A percentile compares a stretch with the other conserved stretches of the same genome.
phyloP scores from a whole-genome alignment of 2,113 vertebrate species.

The Ploceus nigricollis region DNA sequence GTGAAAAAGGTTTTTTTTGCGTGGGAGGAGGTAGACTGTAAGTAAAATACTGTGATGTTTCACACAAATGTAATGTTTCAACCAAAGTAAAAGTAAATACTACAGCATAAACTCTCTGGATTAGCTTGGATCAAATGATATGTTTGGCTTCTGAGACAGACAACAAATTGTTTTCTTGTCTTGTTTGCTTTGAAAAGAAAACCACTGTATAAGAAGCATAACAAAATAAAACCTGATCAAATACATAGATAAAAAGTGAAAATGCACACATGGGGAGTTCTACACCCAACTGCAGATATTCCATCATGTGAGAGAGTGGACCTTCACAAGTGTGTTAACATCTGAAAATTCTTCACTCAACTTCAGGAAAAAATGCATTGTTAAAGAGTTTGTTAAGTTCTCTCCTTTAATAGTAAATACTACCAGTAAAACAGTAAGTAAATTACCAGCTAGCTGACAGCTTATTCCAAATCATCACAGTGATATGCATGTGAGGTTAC shows the following conservation, averaged over 20 bases:
- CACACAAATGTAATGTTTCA: neutral
- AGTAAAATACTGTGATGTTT: neutral
- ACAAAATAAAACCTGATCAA: neutral
- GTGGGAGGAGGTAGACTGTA: rapidly evolving
- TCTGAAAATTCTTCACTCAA: neutral
- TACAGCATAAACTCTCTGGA: neutral
- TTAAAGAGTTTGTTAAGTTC: neutral
- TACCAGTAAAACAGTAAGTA: neutral
- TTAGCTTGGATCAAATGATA: neutral
- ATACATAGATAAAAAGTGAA: neutral
- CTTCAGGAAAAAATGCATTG: neutral
- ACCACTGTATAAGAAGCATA: neutral
- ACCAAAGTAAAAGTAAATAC: neutral
- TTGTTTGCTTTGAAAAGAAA: neutral
- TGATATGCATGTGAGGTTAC: neutral
- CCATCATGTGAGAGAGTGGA: neutral
- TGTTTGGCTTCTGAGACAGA: neutral
- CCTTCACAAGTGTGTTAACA: neutral
- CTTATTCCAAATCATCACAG: neutral
- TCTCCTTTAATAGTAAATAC: neutral
- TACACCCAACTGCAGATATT: neutral
- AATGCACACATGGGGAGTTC: neutral
- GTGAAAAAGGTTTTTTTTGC: neutral
- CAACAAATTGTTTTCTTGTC: neutral
- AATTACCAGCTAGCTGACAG: neutral